Percentiles rank a stretch among this genome's conserved stretches.
phyloP scores from a whole-genome alignment of 1,140 invertebrate species.

The Teleopsis dalmanni region DNA sequence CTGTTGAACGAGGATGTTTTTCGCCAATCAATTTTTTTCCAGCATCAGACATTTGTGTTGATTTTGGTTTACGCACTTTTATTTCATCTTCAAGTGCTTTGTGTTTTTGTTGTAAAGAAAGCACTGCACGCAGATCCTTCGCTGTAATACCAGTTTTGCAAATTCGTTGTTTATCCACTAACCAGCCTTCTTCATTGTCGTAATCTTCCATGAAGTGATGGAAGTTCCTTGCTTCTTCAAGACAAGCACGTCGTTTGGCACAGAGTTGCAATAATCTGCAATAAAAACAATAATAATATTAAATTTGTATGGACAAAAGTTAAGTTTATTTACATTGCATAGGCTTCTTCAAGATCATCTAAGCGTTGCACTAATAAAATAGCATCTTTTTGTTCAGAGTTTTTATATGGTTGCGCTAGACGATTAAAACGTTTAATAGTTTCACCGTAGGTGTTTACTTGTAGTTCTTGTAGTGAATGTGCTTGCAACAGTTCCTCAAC shows the following conservation, averaged over 20 bases:
- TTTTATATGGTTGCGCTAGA: slow-evolving; percentile 52
- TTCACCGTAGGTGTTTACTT: slow-evolving; percentile 79
- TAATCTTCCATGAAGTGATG: slow-evolving; percentile 94
- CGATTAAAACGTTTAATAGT: slow-evolving; percentile 69
- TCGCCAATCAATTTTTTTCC: slow-evolving; percentile 69
- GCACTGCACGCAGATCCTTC: slow-evolving; percentile 84
- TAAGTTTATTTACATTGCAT: slow-evolving; percentile 50
- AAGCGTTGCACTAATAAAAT: slow-evolving; percentile 61
- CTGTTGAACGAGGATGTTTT: slow-evolving; percentile 66
- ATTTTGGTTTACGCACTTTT: slow-evolving; percentile 73
- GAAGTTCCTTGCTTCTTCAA: slow-evolving; percentile 88
- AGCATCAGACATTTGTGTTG: slow-evolving; percentile 64
- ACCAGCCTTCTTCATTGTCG: slow-evolving; percentile 88
- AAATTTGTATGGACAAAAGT: neutral
- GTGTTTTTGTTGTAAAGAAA: slow-evolving; percentile 88
- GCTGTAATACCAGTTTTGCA: slow-evolving; percentile 84
- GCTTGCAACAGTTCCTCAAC: slow-evolving; percentile 92
- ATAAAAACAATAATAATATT: slow-evolving; percentile 8
- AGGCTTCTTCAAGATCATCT: slow-evolving; percentile 62
- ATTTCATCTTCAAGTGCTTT: slow-evolving; percentile 91
- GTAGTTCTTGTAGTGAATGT: slow-evolving; percentile 83
- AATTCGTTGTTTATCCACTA: slow-evolving; percentile 86
- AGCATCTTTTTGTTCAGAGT: slow-evolving; percentile 52
- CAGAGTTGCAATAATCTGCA: slow-evolving; percentile 49
- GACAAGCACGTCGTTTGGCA: slow-evolving; percentile 67